Evolutionary conservation across 2,888 invertebrate genomes (phyloP).

Genomic region (Tuberolachnus salignus): DNA sequence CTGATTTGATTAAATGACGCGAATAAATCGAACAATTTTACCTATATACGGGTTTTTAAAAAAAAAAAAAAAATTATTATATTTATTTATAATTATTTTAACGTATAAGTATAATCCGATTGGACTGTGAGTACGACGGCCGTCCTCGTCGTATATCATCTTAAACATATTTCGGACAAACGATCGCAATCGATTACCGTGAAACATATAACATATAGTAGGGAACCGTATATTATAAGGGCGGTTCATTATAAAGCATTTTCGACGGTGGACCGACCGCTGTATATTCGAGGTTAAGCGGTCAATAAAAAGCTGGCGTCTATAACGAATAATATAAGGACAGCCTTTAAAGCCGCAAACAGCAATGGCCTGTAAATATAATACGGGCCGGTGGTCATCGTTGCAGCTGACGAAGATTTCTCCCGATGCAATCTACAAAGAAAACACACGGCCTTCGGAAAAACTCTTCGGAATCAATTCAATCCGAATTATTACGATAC

Average conservation of each 20-base stretch:
- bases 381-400: neutral
- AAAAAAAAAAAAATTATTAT: too few species aligned
- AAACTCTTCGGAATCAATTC: neutral
- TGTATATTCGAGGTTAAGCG: slow-evolving; percentile 14
- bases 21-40: too few species aligned
- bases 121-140: neutral
- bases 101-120: neutral
- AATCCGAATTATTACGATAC: neutral
- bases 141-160: too few species aligned
- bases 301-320: slow-evolving; percentile 11
- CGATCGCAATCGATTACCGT: slow-evolving; percentile 18
- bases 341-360: slow-evolving; percentile 2
- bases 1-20: too few species aligned
- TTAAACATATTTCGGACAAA: slow-evolving; percentile 7
- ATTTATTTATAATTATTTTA: neutral
- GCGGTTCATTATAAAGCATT: slow-evolving; percentile 25
- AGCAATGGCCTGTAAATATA: slow-evolving; percentile 14
- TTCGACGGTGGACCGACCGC: neutral
- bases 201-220: neutral
- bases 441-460: neutral
- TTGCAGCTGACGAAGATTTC: neutral
- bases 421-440: neutral
- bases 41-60: too few species aligned
- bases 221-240: neutral
- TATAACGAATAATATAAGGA: slow-evolving; percentile 4